Evolutionary conservation across 2,888 invertebrate species (phyloP).

Genomic region (Xanthia togata): DNA sequence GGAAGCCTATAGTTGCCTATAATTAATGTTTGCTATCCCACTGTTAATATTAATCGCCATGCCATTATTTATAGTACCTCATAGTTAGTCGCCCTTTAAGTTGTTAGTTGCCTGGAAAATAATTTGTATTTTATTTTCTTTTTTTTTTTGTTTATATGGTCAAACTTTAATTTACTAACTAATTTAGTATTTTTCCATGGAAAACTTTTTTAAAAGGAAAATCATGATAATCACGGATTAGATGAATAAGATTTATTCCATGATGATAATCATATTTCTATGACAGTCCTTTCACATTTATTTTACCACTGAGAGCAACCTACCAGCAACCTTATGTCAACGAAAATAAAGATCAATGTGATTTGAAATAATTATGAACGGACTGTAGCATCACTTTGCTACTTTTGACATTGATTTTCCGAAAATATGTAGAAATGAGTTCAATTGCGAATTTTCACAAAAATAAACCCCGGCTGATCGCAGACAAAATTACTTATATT

Average conservation of each 20-base stretch:
- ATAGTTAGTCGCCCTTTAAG: no score
- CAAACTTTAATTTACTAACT: not conserved
- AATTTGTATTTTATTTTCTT: no score
- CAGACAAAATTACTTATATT: not conserved
- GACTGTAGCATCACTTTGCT: not conserved
- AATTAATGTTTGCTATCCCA: no score
- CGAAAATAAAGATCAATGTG: no score
- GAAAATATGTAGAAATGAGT: not conserved
- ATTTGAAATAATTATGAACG: not conserved
- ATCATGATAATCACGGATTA: not conserved
- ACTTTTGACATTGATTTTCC: not conserved
- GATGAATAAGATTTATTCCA: no score
- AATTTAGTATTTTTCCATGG: not conserved
- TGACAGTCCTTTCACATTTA: no score
- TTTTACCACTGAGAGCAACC: no score
- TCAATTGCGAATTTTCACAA: not conserved
- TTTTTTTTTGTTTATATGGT: no score
- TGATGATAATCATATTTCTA: not conserved
- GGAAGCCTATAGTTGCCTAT: no score
- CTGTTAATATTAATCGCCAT: no score
- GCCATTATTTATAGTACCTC: no score
- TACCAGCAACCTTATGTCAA: not conserved
- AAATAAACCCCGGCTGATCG: not conserved
- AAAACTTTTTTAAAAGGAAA: not conserved
- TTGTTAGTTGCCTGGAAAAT: no score